Evolutionary conservation across 1,140 invertebrate genomes (phyloP).

Genomic region (Trypoxylus dichotomus): DNA sequence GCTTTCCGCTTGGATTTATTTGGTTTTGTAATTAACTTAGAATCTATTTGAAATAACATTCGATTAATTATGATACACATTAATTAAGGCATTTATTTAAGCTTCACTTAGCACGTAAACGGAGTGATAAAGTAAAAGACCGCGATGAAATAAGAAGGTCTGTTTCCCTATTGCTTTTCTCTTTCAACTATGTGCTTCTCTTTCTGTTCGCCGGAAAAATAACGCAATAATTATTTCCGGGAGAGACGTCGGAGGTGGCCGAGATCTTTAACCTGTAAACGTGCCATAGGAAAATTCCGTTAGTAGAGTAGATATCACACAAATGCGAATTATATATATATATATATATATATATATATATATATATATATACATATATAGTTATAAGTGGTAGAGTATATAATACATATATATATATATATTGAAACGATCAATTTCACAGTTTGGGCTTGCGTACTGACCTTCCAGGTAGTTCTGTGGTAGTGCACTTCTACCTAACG

Average conservation of each 20-base stretch:
- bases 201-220: not conserved
- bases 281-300: not conserved
- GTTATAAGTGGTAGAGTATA: not conserved
- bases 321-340: not conserved
- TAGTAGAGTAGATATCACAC: not conserved
- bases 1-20: no score
- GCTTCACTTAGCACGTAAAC: not conserved
- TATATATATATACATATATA: not conserved
- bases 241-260: not conserved
- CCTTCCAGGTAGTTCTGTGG: not conserved
- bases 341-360: not conserved
- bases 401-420: not conserved
- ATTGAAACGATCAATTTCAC: not conserved
- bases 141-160: not conserved
- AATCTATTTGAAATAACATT: not conserved
- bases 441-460: not conserved
- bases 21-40: no score
- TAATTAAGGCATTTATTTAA: not conserved
- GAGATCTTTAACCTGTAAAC: not conserved
- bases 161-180: not conserved
- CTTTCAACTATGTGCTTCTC: not conserved
- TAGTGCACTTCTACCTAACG: not conserved
- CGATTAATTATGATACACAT: not conserved
- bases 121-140: not conserved
- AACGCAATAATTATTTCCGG: not conserved